phyloP scores from a whole-genome alignment of 2,888 invertebrate species.

The Latheticus oryzae region DNA sequence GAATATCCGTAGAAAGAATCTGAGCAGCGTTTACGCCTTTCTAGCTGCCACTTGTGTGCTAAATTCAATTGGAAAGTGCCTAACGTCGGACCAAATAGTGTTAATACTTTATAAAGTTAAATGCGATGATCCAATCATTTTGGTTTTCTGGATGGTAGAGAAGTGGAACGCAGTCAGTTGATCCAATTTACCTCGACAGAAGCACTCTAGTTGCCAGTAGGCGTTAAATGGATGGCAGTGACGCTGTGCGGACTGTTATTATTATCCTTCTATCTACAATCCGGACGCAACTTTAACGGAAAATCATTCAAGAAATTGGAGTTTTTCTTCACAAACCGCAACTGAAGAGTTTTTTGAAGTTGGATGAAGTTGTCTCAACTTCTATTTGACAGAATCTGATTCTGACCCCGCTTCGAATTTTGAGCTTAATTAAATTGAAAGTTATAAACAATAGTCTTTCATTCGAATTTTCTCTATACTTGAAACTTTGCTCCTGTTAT shows the following conservation, averaged over 20 bases:
- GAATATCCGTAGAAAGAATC: slow-evolving; percentile 40
- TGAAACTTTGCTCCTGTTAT: slow-evolving; percentile 9
- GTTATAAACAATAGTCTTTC: no score
- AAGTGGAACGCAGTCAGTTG: slow-evolving; percentile 46
- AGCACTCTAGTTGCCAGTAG: slow-evolving; percentile 48
- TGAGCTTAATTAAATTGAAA: no score
- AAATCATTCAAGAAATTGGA: no score
- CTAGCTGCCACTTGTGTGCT: slow-evolving; percentile 21
- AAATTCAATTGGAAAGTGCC: slow-evolving; percentile 56
- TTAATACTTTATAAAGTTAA: slow-evolving; percentile 60
- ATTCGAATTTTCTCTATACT: no score
- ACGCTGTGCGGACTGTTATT: slow-evolving; percentile 32
- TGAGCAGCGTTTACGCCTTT: slow-evolving; percentile 14
- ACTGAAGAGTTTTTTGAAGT: slow-evolving; percentile 9
- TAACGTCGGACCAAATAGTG: slow-evolving; percentile 55
- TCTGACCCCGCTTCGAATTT: no score
- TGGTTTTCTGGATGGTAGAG: slow-evolving; percentile 49
- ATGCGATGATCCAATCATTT: slow-evolving; percentile 59
- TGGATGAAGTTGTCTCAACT: no score
- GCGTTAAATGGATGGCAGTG: slow-evolving; percentile 48
- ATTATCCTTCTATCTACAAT: slow-evolving; percentile 32
- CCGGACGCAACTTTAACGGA: slow-evolving; percentile 25
- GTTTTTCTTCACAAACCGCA: no score
- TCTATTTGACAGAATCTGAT: no score
- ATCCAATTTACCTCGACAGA: slow-evolving; percentile 50